Base-by-base conservation (phyloP, 2,888 invertebrate species). In the Caenorhabditis doughertyi region DNA sequence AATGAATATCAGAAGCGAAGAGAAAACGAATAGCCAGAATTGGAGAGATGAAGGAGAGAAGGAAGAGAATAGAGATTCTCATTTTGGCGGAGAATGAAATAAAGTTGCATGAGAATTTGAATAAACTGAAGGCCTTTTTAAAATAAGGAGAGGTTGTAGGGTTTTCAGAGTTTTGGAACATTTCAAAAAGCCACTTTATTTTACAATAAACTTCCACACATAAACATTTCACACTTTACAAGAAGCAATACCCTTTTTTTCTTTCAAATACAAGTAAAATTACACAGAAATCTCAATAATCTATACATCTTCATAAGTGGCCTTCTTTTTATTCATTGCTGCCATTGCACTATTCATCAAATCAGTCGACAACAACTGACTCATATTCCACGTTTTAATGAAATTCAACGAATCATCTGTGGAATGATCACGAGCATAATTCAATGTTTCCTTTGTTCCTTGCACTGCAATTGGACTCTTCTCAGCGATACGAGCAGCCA, bases 381-480 rank as follows among this genome's bases (percentile, higher is more conserved):
- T 92, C 92, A 95, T 95, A 92, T 98, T 98, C 92, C 95, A 94
- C 32, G 94, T 79, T 49, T 97, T 97, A 92, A 97, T 95, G 90
- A 96, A 96, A 88, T 96, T 95, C n/a, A 98, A 93, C 13, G 97
- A 96, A 73, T 97, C 95, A 85, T 95, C 94, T 18, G 95, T 96
- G 0, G 95, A 93, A 90, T 97, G 96, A 92, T 97, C 96, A 89
- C 96, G 94, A 0, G 97, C 95, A 92, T 95, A 97, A 80, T 91
- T 94, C 27, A 98, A 91, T 89, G 94, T 82, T 71, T 94, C 93
- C 92, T 99, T 99, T 0, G 96, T 95, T 3, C 95, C 95, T 53
- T 98, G 98, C 0, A 98, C 95, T 0, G 98, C 98, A 4, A 98
- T 95, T 0, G 98, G 98, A 93, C 97, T 97, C 92, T 96, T 96